Evolutionary conservation across 2,888 invertebrate species (phyloP).

Genomic region (Cyrtodaria siliqua): DNA sequence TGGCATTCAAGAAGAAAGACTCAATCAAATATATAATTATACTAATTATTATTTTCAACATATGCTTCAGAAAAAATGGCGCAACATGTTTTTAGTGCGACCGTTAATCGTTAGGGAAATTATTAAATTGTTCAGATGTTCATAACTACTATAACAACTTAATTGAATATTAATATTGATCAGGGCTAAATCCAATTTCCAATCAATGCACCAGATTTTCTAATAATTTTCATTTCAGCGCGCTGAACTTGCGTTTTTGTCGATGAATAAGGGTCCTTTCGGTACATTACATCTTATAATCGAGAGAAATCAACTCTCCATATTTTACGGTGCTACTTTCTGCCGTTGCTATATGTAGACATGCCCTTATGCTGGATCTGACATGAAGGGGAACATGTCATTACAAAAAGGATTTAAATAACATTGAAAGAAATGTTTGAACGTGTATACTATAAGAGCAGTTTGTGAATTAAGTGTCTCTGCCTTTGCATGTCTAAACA

Average conservation of each 20-base stretch:
- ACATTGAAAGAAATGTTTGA: too few species aligned
- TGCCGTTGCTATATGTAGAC: background rate
- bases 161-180: slow-evolving; percentile 59
- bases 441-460: too few species aligned
- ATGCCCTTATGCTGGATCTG: background rate
- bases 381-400: too few species aligned
- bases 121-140: slow-evolving; percentile 33
- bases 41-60: slow-evolving; percentile 56
- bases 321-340: background rate
- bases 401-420: too few species aligned
- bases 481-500: too few species aligned
- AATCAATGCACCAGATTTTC: slow-evolving; percentile 2
- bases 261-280: slow-evolving; percentile 32
- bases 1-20: background rate
- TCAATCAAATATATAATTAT: slow-evolving; percentile 41
- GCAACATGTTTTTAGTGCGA: slow-evolving; percentile 35
- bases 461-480: too few species aligned
- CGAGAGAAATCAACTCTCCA: slow-evolving; percentile 33
- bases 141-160: slow-evolving; percentile 55
- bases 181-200: slow-evolving; percentile 15
- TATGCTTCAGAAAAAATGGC: slow-evolving; percentile 41
- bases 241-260: background rate
- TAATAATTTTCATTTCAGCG: slow-evolving; percentile 6
- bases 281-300: slow-evolving; percentile 62
- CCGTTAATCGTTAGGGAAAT: slow-evolving; percentile 10